These are phyloP conservation scores for Muntiacus reevesi DNA, from an alignment of 2,113 vertebrate species.

Conservation along the genomic window DNA sequence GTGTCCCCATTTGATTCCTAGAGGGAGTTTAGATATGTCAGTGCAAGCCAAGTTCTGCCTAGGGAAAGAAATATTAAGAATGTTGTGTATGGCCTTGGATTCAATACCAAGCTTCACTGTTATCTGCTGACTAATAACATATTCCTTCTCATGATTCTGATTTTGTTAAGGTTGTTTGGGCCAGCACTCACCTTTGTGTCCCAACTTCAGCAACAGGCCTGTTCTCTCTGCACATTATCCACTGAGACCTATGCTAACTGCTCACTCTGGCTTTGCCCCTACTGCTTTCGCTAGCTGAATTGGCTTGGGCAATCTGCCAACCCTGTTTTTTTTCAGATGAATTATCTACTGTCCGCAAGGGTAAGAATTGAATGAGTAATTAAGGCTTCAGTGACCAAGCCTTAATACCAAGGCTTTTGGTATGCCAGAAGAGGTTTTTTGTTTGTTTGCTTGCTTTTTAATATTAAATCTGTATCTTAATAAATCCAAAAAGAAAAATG, in stretches of 20 bases:
- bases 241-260: no score
- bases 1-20: background rate
- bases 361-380: background rate
- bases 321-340: background rate
- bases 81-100: background rate
- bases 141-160: background rate
- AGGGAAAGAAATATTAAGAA: background rate
- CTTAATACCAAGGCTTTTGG: background rate
- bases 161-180: background rate
- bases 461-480: background rate
- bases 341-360: background rate
- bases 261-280: background rate
- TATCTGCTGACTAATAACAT: background rate
- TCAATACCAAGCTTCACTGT: background rate
- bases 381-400: background rate
- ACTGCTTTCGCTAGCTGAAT: background rate
- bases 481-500: background rate
- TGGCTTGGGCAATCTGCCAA: background rate
- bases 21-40: background rate
- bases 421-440: background rate
- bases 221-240: background rate
- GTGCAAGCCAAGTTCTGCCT: background rate
- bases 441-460: background rate
- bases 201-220: background rate
- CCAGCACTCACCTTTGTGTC: background rate